Evolutionary conservation across 2,888 invertebrate species (phyloP).

Genomic region (Cryptocephalus moraei): DNA sequence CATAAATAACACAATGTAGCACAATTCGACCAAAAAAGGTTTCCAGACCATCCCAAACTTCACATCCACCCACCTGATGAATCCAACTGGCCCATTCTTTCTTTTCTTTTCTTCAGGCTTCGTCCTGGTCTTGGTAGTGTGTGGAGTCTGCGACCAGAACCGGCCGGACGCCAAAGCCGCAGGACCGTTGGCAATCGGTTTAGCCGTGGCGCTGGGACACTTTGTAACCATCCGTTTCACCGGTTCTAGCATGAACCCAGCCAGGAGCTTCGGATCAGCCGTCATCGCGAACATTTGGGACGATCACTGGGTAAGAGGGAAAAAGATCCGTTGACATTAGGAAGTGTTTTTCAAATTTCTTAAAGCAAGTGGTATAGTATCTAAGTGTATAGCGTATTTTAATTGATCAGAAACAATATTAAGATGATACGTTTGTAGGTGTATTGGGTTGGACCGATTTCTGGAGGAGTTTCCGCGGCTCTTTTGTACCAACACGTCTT

Average conservation of each 20-base stretch:
- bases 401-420: not conserved
- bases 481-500: conserved; percentile 64
- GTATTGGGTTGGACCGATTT: conserved; percentile 82
- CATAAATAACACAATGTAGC: not conserved
- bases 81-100: too few relatives aligned
- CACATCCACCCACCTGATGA: too few relatives aligned
- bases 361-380: too few relatives aligned
- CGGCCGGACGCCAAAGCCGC: conserved; percentile 71
- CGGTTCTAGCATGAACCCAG: conserved; percentile 63
- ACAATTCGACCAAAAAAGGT: too few relatives aligned
- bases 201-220: conserved; percentile 78
- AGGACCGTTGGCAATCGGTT: conserved; percentile 79
- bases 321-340: not conserved
- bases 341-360: too few relatives aligned
- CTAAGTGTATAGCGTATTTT: too few relatives aligned
- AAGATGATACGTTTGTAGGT: conserved; percentile 45
- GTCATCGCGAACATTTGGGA: conserved; percentile 51
- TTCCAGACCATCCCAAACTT: too few relatives aligned
- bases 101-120: conserved; percentile 59
- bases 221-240: conserved; percentile 48
- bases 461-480: conserved; percentile 69
- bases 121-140: conserved; percentile 81
- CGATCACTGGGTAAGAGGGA: conserved; percentile 50
- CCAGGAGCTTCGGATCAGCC: conserved; percentile 59
- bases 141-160: conserved; percentile 74